These are phyloP conservation scores for Chelonia mydas DNA, from an alignment of 2,797 vertebrate genomes.

Conservation along the genomic window DNA sequence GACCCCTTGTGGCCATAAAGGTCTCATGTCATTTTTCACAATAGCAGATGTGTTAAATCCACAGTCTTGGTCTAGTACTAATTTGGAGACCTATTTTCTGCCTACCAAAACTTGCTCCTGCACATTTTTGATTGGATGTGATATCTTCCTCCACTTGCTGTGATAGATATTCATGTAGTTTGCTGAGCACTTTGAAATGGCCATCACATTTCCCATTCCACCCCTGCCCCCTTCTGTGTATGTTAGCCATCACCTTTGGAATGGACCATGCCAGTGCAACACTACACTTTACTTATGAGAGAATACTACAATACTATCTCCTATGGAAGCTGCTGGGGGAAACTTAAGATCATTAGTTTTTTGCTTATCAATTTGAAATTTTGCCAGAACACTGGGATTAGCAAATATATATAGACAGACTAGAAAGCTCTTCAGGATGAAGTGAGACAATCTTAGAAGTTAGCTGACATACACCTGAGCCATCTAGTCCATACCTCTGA, in stretches of 20 bases:
- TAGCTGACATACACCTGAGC: conserved; percentile 34
- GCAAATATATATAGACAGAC: conserved; percentile 3
- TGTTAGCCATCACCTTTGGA: conserved; percentile 59
- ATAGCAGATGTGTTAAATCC: conserved; percentile 43
- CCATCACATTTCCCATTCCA: conserved; percentile 29
- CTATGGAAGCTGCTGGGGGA: conserved; percentile 15
- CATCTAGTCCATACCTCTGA: background rate
- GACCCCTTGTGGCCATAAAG: conserved; percentile 47
- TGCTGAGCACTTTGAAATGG: conserved; percentile 68
- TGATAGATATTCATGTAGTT: conserved; percentile 61
- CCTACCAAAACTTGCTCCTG: conserved; percentile 52
- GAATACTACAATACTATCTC: conserved; percentile 5
- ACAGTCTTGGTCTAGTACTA: conserved; percentile 56
- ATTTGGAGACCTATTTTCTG: conserved; percentile 58
- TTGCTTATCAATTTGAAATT: conserved; percentile 21
- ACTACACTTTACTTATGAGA: conserved; percentile 43
- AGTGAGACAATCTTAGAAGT: conserved; percentile 31
- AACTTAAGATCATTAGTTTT: conserved; percentile 11
- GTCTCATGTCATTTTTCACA: conserved; percentile 63
- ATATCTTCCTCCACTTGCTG: conserved; percentile 63
- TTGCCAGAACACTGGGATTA: conserved; percentile 48
- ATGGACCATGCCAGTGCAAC: conserved; percentile 57
- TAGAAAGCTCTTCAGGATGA: conserved; percentile 22
- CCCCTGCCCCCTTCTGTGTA: conserved; percentile 45
- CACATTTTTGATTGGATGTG: conserved; percentile 63